Evolutionary conservation across 2,113 vertebrate genomes (phyloP), one percentile per base, ranked within the genome.

Genomic region (Cheilinus undulatus): DNA sequence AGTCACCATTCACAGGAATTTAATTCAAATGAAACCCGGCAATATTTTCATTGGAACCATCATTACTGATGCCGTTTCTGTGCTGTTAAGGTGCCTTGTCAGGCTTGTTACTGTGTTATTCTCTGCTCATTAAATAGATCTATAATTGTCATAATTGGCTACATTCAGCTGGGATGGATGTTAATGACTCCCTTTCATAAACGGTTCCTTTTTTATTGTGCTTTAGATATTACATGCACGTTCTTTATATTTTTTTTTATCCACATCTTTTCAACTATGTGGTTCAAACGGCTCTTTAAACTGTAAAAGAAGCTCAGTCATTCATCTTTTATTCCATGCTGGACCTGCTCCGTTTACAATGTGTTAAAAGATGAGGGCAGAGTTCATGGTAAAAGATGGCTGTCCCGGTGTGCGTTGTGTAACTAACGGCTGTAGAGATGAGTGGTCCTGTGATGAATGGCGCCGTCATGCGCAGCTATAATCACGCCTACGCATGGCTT

Each of bases 401-500:
- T 68, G 76, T 80, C 78, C 65, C 48, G 69, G 71, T 78, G 87
- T 77, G 86, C 72, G 78, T 75, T 89, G 84, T 87, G 91, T 91
- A 89, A 84, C 90, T 86, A 86, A 79, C 85, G 78, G 86, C 83
- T 85, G 86, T 68, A 79, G 89, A 91, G 88, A 92, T 89, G 90
- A 92, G 91, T 89, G 87, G 87, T 88, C 83, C 84, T 84, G 85
- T 94, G 92, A 92, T 93, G 91, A 93, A 94, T 93, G 90, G 89
- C 60, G 86, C 82, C 86, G 81, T 93, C 90, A 88, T 90, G 89
- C 89, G 52, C 80, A 73, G 87, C 89, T 87, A 89, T 93, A 93
- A 93, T 93, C 93, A 93, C 90, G 75, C 92, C 92, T 87, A 93
- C 84, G 90, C 91, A 90, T 92, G 91, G 90, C 91, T 93, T 92